Evolutionary conservation across 1,140 invertebrate genomes (phyloP).

Genomic region (Drosophila kohkoa): DNA sequence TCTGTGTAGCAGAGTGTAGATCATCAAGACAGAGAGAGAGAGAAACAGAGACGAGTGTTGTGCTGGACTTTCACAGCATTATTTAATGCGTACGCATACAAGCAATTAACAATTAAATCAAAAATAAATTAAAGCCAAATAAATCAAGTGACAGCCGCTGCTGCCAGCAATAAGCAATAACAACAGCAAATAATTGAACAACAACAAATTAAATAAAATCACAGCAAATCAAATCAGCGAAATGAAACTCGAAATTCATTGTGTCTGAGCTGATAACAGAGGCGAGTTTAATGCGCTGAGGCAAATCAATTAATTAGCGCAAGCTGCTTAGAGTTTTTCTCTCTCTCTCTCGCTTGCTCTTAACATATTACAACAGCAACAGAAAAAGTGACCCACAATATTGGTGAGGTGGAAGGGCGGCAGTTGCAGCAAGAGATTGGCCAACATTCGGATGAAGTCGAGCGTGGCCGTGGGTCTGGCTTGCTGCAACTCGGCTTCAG

Average conservation of each 20-base stretch:
- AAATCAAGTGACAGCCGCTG: conserved; percentile 59
- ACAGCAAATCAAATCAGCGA: conserved; percentile 12
- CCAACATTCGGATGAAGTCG: conserved; percentile 64
- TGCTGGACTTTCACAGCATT: no score
- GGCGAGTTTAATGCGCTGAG: conserved; percentile 23
- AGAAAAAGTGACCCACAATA: background rate
- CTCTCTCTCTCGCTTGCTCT: no score
- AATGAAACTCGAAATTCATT: conserved; percentile 13
- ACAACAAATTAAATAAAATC: conserved; percentile 19
- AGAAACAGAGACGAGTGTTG: no score
- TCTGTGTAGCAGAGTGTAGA: conserved; percentile 2
- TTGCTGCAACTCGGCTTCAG: conserved; percentile 71
- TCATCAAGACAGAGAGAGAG: no score
- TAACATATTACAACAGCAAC: no score
- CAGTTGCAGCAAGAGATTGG: conserved; percentile 48
- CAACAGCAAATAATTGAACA: conserved; percentile 30
- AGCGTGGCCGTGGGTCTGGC: conserved; percentile 59
- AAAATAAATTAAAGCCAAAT: conserved; percentile 72
- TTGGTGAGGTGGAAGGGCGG: background rate
- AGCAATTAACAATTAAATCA: conserved; percentile 40
- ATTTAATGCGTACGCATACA: conserved; percentile 6
- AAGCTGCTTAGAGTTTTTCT: background rate
- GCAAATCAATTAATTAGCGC: conserved; percentile 58
- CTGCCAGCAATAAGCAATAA: background rate
- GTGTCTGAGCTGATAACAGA: conserved; percentile 34